A percentile compares a stretch with the other conserved stretches of the same genome.
phyloP scores from a whole-genome alignment of 2,888 invertebrate genomes.

The Fragum sueziense region DNA sequence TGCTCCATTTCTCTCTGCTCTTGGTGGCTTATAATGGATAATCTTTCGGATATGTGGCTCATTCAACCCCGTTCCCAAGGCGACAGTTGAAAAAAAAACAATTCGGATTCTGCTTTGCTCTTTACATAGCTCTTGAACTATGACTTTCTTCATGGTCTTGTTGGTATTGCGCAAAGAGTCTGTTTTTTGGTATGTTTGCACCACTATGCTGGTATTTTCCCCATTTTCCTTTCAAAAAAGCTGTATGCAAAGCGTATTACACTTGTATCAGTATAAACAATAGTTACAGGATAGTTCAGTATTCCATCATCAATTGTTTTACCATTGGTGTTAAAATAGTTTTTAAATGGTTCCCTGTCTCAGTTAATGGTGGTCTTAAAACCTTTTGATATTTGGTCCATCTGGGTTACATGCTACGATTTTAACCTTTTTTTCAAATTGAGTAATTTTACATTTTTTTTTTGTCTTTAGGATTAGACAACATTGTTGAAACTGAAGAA shows the following conservation, averaged over 20 bases:
- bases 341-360: neutral
- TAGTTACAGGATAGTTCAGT: neutral
- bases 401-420: neutral
- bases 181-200: neutral
- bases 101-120: neutral
- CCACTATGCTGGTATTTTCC: neutral
- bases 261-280: neutral
- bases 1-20: neutral
- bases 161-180: neutral
- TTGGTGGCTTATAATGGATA: neutral
- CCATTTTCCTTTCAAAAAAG: neutral
- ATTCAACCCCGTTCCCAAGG: neutral
- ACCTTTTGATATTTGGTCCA: neutral
- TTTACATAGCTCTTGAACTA: neutral
- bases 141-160: neutral
- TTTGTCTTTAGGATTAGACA: no score
- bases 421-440: neutral
- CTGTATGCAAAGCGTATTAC: neutral
- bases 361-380: neutral
- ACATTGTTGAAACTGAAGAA: no score
- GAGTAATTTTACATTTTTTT: no score
- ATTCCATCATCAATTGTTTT: neutral
- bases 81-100: neutral
- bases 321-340: neutral
- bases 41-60: neutral